phyloP scores from a whole-genome alignment of 2,797 vertebrate genomes.

The Mionectes olivaceus region DNA sequence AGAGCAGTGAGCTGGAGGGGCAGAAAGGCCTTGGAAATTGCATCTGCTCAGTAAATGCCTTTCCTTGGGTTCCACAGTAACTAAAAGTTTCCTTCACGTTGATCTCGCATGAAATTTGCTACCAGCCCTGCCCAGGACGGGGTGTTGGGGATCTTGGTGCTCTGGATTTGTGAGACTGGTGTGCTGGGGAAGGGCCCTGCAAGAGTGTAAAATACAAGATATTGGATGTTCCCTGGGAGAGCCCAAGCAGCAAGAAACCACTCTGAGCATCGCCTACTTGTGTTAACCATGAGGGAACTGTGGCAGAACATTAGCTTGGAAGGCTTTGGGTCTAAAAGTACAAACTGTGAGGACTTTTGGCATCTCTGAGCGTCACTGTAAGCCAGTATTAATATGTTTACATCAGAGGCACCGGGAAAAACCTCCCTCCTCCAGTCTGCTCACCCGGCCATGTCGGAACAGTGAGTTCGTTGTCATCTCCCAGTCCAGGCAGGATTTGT shows the following conservation, averaged over 20 bases:
- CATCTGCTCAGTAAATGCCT: background rate
- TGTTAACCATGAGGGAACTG: background rate
- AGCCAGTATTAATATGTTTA: background rate
- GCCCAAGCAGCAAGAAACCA: background rate
- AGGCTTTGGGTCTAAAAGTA: conserved; percentile 32
- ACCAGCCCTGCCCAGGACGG: fast-evolving
- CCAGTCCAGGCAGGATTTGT: background rate
- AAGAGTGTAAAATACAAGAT: background rate
- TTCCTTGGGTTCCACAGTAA: background rate
- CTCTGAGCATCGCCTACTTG: fast-evolving
- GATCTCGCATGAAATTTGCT: background rate
- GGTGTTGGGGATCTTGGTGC: background rate
- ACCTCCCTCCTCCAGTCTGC: background rate
- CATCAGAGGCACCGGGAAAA: background rate
- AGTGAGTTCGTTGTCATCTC: background rate
- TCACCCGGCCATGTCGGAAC: fast-evolving
- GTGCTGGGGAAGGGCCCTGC: background rate
- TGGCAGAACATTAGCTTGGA: background rate
- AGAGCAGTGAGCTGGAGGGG: background rate
- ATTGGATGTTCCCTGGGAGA: background rate
- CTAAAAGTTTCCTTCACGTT: background rate
- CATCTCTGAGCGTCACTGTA: background rate
- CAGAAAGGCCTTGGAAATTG: background rate
- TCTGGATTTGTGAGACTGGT: background rate
- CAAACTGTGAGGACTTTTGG: background rate